Conservation (phyloP, 1,140 invertebrate species). For the Pseudomyrmex gracilis region DNA sequence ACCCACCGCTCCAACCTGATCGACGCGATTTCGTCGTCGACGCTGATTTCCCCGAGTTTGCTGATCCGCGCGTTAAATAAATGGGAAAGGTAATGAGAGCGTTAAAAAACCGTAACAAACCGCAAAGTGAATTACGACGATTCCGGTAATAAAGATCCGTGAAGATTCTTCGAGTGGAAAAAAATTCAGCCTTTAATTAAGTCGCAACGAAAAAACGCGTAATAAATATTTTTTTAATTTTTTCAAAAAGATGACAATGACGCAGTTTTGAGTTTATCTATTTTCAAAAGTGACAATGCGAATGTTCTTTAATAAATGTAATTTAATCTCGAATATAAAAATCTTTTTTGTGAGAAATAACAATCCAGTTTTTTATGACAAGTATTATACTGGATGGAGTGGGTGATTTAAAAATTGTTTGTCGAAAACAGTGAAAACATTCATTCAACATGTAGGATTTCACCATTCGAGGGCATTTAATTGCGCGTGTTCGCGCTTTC, state of each 20-base stretch:
- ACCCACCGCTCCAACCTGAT: neutral
- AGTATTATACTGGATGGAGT: no score
- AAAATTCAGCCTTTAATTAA: neutral
- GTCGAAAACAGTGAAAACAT: neutral
- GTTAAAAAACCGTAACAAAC: neutral
- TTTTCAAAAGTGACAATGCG: no score
- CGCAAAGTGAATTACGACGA: no score
- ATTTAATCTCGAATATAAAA: no score
- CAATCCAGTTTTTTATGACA: no score
- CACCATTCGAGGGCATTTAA: slow-evolving; percentile 15
- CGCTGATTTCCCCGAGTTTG: neutral
- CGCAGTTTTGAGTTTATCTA: no score
- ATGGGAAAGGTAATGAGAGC: slow-evolving; percentile 22
- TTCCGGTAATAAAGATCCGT: neutral
- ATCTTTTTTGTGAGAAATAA: no score
- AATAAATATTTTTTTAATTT: no score
- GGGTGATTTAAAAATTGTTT: no score
- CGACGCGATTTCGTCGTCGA: neutral
- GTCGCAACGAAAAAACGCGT: neutral
- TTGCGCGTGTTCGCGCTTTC: slow-evolving; percentile 23
- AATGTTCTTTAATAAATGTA: no score
- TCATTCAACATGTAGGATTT: neutral
- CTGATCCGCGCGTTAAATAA: neutral
- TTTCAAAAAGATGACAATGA: no score
- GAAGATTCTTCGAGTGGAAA: neutral